These are phyloP conservation scores for Leuciscus waleckii DNA, from an alignment of 2,797 vertebrate species.

Conservation along the genomic window DNA sequence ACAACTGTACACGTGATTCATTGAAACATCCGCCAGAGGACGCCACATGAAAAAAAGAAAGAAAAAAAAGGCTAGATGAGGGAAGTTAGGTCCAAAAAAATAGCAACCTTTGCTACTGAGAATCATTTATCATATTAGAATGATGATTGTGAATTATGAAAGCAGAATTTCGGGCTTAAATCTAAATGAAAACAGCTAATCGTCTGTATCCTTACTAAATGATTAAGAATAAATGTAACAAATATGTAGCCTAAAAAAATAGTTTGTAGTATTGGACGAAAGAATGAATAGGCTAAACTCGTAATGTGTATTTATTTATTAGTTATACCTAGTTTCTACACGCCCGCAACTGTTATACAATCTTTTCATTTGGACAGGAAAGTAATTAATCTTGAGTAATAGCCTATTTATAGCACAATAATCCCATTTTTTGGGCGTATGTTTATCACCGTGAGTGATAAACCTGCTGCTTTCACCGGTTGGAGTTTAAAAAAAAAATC, in stretches of 20 bases:
- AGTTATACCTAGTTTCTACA: neutral
- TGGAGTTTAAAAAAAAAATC: neutral
- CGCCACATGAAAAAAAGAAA: constrained; percentile 66
- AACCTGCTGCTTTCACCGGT: neutral
- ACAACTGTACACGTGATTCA: constrained; percentile 56
- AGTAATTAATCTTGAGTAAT: neutral
- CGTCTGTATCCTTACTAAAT: neutral
- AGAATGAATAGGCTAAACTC: neutral
- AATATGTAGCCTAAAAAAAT: neutral
- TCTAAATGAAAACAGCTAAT: neutral
- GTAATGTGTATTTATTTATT: neutral
- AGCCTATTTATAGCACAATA: neutral
- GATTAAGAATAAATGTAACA: neutral
- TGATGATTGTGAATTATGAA: neutral
- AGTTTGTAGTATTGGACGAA: neutral
- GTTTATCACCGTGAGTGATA: neutral
- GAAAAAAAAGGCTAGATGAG: neutral
- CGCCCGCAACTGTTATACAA: neutral
- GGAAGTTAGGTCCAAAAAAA: neutral
- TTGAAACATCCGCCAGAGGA: constrained; percentile 71
- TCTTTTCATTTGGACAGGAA: neutral
- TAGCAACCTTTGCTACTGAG: neutral
- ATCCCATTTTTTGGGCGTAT: too few species aligned
- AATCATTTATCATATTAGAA: neutral
- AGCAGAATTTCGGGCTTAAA: neutral